Conservation (phyloP, 2,888 invertebrate species). For the Acleris cristana region DNA sequence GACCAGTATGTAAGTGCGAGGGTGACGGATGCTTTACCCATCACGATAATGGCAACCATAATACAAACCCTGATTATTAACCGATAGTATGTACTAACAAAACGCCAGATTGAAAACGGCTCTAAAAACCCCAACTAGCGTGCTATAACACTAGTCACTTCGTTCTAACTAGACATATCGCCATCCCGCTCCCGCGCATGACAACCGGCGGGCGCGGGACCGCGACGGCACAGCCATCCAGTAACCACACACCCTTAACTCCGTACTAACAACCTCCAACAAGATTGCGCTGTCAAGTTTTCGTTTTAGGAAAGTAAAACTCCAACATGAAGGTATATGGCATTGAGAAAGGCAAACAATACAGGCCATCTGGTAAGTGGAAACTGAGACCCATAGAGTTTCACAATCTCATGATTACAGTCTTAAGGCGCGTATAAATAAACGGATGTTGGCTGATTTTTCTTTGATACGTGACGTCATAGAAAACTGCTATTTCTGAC, state of each 20-base stretch:
- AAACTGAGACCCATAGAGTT: too few relatives aligned
- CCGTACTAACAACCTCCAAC: background rate
- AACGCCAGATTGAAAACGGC: constrained; percentile 1
- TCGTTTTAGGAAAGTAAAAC: background rate
- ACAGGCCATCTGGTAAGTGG: too few relatives aligned
- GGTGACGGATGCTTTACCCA: too few relatives aligned
- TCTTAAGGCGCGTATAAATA: too few relatives aligned
- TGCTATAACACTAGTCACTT: background rate
- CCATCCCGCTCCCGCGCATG: constrained; percentile 50
- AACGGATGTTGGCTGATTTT: too few relatives aligned
- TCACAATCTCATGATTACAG: too few relatives aligned
- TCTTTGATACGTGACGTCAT: too few relatives aligned
- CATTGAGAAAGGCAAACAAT: too few relatives aligned
- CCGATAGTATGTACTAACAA: background rate
- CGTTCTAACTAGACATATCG: constrained; percentile 40
- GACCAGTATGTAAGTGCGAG: too few relatives aligned
- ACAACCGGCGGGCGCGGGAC: constrained; percentile 45
- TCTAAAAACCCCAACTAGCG: background rate
- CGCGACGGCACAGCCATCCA: constrained; percentile 47
- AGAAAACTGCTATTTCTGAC: too few relatives aligned
- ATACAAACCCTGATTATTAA: too few relatives aligned
- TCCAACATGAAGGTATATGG: background rate
- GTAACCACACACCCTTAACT: constrained; percentile 40
- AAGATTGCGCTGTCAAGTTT: background rate
- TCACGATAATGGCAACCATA: too few relatives aligned